A percentile compares a stretch with the other conserved stretches of the same genome.
These are phyloP conservation scores for Tenthredo scrophulariae DNA, from an alignment of 2,888 invertebrate genomes.

Conservation along the genomic window DNA sequence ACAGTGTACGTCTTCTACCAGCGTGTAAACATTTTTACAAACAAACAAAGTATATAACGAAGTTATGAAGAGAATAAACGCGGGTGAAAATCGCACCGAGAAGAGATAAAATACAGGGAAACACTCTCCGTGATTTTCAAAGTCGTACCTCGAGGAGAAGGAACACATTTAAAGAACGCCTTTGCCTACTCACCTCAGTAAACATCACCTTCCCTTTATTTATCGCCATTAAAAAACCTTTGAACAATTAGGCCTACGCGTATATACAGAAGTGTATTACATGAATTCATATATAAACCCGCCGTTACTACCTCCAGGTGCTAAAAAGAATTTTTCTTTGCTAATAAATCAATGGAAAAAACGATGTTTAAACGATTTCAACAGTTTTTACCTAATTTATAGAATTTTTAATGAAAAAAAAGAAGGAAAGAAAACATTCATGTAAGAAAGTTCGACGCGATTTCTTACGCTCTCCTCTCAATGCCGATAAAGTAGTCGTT, in stretches of 20 bases:
- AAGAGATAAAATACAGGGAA: background rate
- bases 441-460: background rate
- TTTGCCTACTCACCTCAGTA: constrained; percentile 46
- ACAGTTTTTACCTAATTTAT: constrained; percentile 6
- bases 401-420: background rate
- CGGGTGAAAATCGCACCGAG: background rate
- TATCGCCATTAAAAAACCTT: constrained; percentile 43
- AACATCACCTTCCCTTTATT: constrained; percentile 44
- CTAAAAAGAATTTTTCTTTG: background rate
- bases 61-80: background rate
- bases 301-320: background rate
- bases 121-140: constrained; percentile 36
- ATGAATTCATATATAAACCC: background rate
- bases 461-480: background rate
- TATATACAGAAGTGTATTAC: background rate
- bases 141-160: constrained; percentile 11
- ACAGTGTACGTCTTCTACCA: background rate
- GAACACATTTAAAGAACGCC: constrained; percentile 22
- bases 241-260: constrained; percentile 37
- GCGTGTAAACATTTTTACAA: background rate
- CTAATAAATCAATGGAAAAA: background rate
- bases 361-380: background rate
- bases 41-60: background rate
- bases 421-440: background rate
- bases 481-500: constrained; percentile 39